Base-by-base conservation (phyloP, 1,140 invertebrate genomes). In the Physella acuta region DNA sequence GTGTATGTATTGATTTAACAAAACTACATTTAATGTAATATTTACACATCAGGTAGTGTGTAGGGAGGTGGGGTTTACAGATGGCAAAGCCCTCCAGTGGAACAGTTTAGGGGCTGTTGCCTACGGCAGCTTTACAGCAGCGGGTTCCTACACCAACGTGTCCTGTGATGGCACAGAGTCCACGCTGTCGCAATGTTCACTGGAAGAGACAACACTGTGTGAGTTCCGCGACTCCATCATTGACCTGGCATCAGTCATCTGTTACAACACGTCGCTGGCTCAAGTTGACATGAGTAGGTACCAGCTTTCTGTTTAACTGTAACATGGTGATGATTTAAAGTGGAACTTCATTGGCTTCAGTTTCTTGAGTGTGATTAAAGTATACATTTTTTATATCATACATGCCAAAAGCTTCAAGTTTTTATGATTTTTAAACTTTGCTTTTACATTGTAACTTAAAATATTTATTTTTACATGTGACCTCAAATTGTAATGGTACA, bases 281-380 rank as follows among this genome's bases (percentile, higher is more conserved):
- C 59, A 73, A n/a, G 68, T 77, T 51, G 70, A 76, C 65, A 73
- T 56, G 17, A 53, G 78, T 79, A 72, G 72, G 76, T 69, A n/a
- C n/a, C n/a, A n/a, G n/a, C n/a, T n/a, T n/a, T n/a, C n/a, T n/a
- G n/a, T n/a, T n/a, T n/a, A n/a, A n/a, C n/a, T n/a, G n/a, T n/a
- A n/a, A n/a, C n/a, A n/a, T n/a, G n/a, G n/a, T n/a, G n/a, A n/a
- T n/a, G n/a, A n/a, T n/a, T n/a, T n/a, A n/a, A n/a, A n/a, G n/a
- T n/a, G n/a, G n/a, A n/a, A n/a, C n/a, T n/a, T n/a, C n/a, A n/a
- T n/a, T n/a, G n/a, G n/a, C n/a, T n/a, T n/a, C n/a, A n/a, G n/a
- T n/a, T n/a, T n/a, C n/a, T n/a, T n/a, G n/a, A n/a, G n/a, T n/a
- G n/a, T n/a, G n/a, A n/a, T n/a, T n/a, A n/a, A n/a, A n/a, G n/a